phyloP scores from a whole-genome alignment of 2,113 vertebrate genomes.

The Rousettus leschenaultii region DNA sequence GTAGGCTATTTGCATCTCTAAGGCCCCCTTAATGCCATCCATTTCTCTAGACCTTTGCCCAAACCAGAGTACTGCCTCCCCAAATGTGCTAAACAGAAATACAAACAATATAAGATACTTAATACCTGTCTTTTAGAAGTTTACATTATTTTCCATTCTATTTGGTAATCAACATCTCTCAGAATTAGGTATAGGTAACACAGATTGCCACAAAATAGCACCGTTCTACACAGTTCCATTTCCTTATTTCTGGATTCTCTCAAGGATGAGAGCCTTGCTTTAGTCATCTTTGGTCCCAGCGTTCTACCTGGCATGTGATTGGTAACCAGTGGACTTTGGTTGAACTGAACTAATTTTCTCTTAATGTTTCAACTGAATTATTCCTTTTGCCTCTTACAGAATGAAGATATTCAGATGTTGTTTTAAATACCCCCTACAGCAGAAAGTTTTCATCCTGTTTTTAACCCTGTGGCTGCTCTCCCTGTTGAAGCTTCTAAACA shows the following conservation, averaged over 20 bases:
- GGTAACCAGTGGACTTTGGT: background rate
- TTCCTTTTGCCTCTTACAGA: slow-evolving; percentile 78
- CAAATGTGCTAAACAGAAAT: background rate
- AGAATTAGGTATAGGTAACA: background rate
- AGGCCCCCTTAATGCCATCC: background rate
- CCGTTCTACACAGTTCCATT: background rate
- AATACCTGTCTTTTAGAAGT: background rate
- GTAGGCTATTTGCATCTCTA: background rate
- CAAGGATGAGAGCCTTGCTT: background rate
- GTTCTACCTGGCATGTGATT: background rate
- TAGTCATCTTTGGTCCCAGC: background rate
- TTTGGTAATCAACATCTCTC: background rate
- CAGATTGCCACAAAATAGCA: background rate
- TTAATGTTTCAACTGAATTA: slow-evolving; percentile 18
- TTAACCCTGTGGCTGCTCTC: slow-evolving; percentile 81
- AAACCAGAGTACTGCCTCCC: background rate
- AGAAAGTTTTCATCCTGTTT: slow-evolving; percentile 79
- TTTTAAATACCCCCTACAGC: slow-evolving; percentile 75
- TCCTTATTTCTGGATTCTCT: background rate
- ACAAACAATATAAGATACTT: background rate
- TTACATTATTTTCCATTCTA: background rate
- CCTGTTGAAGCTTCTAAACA: slow-evolving; percentile 82
- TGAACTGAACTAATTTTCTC: slow-evolving; percentile 1
- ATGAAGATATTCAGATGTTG: slow-evolving; percentile 85
- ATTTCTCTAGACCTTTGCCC: background rate